phyloP scores from a whole-genome alignment of 2,888 invertebrate species.

The Augiades crinisus region DNA sequence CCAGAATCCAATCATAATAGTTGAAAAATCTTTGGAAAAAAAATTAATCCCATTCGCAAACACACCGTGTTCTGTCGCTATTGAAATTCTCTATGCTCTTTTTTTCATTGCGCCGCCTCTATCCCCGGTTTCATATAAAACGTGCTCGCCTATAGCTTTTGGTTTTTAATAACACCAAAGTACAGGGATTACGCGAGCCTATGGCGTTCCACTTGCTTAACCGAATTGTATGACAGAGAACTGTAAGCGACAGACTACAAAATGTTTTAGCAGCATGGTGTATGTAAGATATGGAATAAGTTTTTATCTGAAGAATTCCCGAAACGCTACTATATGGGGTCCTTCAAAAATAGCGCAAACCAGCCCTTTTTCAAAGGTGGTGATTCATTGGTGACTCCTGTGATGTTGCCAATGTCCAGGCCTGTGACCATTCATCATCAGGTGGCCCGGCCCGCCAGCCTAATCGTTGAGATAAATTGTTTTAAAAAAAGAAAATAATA shows the following conservation, averaged over 20 bases:
- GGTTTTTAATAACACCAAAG: constrained; percentile 24
- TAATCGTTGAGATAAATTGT: too few species aligned
- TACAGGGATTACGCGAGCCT: constrained; percentile 22
- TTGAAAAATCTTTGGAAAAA: constrained; percentile 21
- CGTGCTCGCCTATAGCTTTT: constrained; percentile 25
- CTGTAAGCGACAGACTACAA: constrained; percentile 38
- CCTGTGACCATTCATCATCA: too few species aligned
- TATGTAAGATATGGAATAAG: too few species aligned
- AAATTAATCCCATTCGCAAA: constrained; percentile 26
- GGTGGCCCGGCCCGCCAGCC: too few species aligned
- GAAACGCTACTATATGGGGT: too few species aligned
- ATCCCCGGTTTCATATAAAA: constrained; percentile 23
- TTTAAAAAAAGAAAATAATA: too few species aligned
- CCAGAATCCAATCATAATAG: constrained; percentile 19
- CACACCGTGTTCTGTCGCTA: constrained; percentile 25
- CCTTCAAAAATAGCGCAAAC: too few species aligned
- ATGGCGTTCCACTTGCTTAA: constrained; percentile 8
- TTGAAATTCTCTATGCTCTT: constrained; percentile 25
- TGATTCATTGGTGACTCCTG: too few species aligned
- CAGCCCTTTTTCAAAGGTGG: too few species aligned
- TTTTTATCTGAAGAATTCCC: too few species aligned
- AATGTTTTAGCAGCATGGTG: constrained; percentile 83
- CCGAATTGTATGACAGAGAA: constrained; percentile 37
- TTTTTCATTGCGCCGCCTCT: constrained; percentile 22
- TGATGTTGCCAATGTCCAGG: too few species aligned